Percentiles rank a stretch among this genome's conserved stretches.
Conservation (phyloP, 2,888 invertebrate species). For the Microplitis manilae region DNA sequence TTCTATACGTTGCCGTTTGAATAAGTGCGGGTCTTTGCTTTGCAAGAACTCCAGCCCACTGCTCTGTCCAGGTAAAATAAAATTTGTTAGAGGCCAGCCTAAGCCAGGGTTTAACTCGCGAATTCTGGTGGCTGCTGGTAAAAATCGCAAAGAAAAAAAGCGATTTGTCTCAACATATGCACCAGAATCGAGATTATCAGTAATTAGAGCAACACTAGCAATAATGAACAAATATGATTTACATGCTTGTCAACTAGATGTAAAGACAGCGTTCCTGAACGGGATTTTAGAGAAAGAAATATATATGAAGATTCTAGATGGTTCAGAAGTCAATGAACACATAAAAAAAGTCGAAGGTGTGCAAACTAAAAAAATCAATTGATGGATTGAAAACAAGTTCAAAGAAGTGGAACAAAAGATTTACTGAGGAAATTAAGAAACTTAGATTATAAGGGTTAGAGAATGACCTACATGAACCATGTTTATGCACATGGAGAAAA, state of each 20-base stretch:
- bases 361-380: neutral
- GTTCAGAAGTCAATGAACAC: conserved; percentile 45
- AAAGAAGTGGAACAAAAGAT: conserved; percentile 1
- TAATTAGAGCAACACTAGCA: conserved; percentile 37
- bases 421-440: neutral
- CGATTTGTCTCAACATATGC: too few species aligned
- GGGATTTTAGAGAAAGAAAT: conserved; percentile 35
- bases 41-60: too few species aligned
- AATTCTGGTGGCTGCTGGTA: too few species aligned
- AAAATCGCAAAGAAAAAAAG: too few species aligned
- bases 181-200: conserved; percentile 41
- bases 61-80: too few species aligned
- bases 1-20: too few species aligned
- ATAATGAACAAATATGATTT: conserved; percentile 42
- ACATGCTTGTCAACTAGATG: conserved; percentile 37
- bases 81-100: too few species aligned
- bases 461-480: neutral
- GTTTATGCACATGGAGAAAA: neutral
- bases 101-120: too few species aligned
- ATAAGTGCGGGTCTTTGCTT: too few species aligned
- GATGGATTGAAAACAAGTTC: neutral
- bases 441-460: neutral
- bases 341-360: neutral
- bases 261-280: conserved; percentile 43
- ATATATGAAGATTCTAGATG: conserved; percentile 39